Conservation (phyloP, 1,140 invertebrate species). For the Cepaea nemoralis region DNA sequence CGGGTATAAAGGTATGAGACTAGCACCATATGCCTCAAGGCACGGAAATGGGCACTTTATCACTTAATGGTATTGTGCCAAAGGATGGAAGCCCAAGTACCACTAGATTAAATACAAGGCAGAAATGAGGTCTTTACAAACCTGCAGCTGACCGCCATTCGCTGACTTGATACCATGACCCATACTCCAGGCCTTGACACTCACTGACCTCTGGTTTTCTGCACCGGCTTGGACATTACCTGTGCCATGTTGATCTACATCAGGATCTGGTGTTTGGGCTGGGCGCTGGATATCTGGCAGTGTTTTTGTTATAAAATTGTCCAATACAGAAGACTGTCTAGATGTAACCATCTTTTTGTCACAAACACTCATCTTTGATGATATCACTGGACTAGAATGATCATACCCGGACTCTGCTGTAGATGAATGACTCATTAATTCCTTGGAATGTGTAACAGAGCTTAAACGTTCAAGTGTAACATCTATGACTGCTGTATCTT, state of each 20-base stretch:
- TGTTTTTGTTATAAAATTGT: not conserved
- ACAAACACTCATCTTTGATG: not conserved
- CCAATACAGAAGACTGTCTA: not conserved
- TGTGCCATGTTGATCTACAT: not conserved
- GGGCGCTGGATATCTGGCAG: not conserved
- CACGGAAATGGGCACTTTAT: too few species aligned
- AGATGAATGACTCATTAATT: not conserved
- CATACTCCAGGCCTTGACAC: not conserved
- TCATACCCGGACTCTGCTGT: not conserved
- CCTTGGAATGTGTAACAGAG: not conserved
- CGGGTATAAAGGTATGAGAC: too few species aligned
- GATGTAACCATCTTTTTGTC: not conserved
- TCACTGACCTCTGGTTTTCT: not conserved
- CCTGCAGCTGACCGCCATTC: not conserved
- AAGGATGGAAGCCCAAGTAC: too few species aligned
- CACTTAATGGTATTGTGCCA: too few species aligned
- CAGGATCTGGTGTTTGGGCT: not conserved
- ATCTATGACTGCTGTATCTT: not conserved
- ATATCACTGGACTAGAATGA: not conserved
- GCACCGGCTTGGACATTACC: not conserved
- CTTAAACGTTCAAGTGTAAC: not conserved
- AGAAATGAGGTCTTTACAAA: not conserved
- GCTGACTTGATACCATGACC: not conserved
- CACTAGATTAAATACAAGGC: too few species aligned
- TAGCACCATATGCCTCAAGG: too few species aligned